Evolutionary conservation across 1,140 invertebrate genomes (phyloP), one percentile per base, ranked within the genome.

Genomic region (Aethina tumida): DNA sequence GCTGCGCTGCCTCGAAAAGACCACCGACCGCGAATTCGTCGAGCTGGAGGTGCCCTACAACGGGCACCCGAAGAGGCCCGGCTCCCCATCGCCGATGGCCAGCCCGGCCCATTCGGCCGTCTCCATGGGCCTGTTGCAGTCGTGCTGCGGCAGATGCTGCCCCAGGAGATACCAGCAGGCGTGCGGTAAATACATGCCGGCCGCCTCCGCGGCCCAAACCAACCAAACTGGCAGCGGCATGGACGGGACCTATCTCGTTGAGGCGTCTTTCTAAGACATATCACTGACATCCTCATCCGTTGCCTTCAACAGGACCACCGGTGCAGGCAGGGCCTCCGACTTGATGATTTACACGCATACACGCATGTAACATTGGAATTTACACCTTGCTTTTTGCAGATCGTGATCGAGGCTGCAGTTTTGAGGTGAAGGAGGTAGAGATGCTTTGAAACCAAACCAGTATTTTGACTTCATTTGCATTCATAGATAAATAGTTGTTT

Each of bases 1-100:
- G 29, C 73, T 99, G 32, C 77, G 91, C 52, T 99, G 96, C 67
- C 74, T 99, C 41, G 96, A 99, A 64, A 94, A 94, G 65, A 97
- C 95, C 34, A 99, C 96, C 67, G 91, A 97, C 67, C 83, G 92
- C 37, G 90, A 96, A 67, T 96, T 96, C 68, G 85, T 95, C 39
- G 92, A 96, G 66, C 77, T 95, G 74, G 93, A 96, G 56, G 83
- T 89, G 58, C 86, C 90, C 7, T 94, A 76, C 68, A 96, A 95
- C 63, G 90, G 88, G 3, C 75, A 89, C 65, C 74, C 87, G 53
- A 95, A 91, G 66, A 74, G 90, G 56, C 88, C 88, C 2, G 86
- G 77, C 16, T 86, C 84, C 13, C 84, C 84, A 19, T 86, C 84
- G 17, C 84, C 84, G 2, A 70, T 90, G 50, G 83, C 86, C 19